Conservation (phyloP, 1,140 invertebrate genomes). For the Galleria mellonella region DNA sequence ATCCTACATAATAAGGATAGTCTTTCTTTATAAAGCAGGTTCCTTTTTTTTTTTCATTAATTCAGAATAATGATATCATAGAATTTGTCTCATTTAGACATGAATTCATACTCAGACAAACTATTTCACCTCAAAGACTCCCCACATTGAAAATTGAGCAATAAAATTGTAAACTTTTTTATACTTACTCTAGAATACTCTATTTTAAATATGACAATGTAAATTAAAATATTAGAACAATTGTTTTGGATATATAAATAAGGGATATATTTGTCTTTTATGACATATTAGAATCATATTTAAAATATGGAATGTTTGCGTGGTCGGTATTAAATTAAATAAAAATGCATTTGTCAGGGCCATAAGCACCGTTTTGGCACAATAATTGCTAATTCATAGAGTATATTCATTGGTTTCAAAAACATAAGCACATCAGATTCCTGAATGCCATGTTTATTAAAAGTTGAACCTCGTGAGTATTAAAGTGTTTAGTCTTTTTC, state of each 20-base stretch:
- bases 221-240: constrained; percentile 4
- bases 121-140: no score
- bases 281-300: no score
- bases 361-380: constrained; percentile 17
- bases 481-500: constrained; percentile 25
- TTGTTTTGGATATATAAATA: neutral
- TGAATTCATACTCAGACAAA: no score
- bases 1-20: neutral
- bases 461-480: constrained; percentile 21
- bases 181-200: no score
- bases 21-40: no score
- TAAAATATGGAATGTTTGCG: constrained; percentile 1
- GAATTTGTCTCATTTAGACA: no score
- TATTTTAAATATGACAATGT: neutral
- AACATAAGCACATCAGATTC: constrained; percentile 1
- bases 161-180: no score
- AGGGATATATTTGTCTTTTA: no score
- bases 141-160: no score
- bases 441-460: neutral
- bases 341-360: constrained; percentile 9
- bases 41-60: no score
- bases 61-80: no score
- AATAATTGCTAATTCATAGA: constrained; percentile 4
- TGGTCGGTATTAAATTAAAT: neutral
- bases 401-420: constrained; percentile 4